A percentile compares a stretch with the other conserved stretches of the same genome.
Evolutionary conservation across 1,140 invertebrate species (phyloP).

Genomic region (Drosophila chauvacae): DNA sequence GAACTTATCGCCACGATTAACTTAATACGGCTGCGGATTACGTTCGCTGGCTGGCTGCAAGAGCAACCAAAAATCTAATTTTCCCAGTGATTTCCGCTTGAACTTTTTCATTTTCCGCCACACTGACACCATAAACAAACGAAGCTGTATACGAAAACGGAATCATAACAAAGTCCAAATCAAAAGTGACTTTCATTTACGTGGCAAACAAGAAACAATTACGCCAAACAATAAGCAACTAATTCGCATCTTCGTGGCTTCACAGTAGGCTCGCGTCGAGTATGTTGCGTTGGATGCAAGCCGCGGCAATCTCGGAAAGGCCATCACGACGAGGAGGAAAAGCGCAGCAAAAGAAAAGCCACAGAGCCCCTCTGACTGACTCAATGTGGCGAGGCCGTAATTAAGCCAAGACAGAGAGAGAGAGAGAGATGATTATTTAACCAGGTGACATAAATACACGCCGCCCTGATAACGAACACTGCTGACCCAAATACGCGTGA

Average conservation of each 20-base stretch:
- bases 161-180: conserved; percentile 70
- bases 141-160: conserved; percentile 40
- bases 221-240: conserved; percentile 79
- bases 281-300: conserved; percentile 54
- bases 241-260: conserved; percentile 70
- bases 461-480: conserved; percentile 38
- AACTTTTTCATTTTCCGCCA: conserved; percentile 64
- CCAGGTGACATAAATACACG: conserved; percentile 73
- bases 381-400: conserved; percentile 61
- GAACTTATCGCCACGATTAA: conserved; percentile 30
- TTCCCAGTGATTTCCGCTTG: conserved; percentile 64
- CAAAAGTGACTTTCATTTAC: conserved; percentile 80
- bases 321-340: conserved; percentile 75
- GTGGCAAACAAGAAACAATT: conserved; percentile 76
- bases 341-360: conserved; percentile 57
- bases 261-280: conserved; percentile 5
- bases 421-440: conserved; percentile 68
- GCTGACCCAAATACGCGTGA: conserved; percentile 63
- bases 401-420: conserved; percentile 49
- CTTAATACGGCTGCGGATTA: conserved; percentile 35
- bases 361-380: conserved; percentile 34
- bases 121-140: conserved; percentile 49
- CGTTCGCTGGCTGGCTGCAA: conserved; percentile 13
- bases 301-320: conserved; percentile 73
- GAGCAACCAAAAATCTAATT: conserved; percentile 52